Percentiles rank a stretch among this genome's conserved stretches.
These are phyloP conservation scores for Siniperca obscura DNA, from an alignment of 2,797 vertebrate genomes.

Conservation along the genomic window DNA sequence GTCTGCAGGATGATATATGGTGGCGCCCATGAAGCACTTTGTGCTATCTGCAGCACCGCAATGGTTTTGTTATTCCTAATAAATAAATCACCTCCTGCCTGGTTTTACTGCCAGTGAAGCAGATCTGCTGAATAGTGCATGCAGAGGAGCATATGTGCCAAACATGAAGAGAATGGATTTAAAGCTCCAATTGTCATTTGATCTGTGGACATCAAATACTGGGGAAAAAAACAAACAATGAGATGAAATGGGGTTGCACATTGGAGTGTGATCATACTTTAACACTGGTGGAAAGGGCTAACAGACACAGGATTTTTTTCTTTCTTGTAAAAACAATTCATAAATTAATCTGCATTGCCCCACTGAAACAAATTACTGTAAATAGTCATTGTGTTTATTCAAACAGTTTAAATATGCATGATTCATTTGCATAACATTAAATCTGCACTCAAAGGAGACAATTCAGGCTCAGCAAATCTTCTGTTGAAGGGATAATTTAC, in stretches of 20 bases:
- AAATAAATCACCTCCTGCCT: slow-evolving; percentile 67
- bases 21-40: slow-evolving; percentile 30
- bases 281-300: background rate
- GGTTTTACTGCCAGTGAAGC: slow-evolving; percentile 54
- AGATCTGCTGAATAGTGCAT: slow-evolving; percentile 56
- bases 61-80: slow-evolving; percentile 65
- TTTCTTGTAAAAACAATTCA: slow-evolving; percentile 2
- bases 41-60: slow-evolving; percentile 51
- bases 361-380: slow-evolving; percentile 20
- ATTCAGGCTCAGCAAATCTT: slow-evolving; percentile 4
- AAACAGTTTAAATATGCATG: slow-evolving; percentile 55
- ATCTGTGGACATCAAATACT: slow-evolving; percentile 49
- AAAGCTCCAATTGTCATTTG: slow-evolving; percentile 36
- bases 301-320: background rate
- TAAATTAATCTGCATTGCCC: slow-evolving; percentile 12
- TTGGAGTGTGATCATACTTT: background rate
- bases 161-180: slow-evolving; percentile 38
- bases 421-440: slow-evolving; percentile 49
- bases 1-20: slow-evolving; percentile 69
- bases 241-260: slow-evolving; percentile 5
- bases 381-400: slow-evolving; percentile 66
- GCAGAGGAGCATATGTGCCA: slow-evolving; percentile 22
- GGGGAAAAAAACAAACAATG: background rate
- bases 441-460: slow-evolving; percentile 19
- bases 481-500: slow-evolving; percentile 22